These are phyloP conservation scores for Lates japonicus DNA, from an alignment of 2,797 vertebrate genomes.

Conservation along the genomic window DNA sequence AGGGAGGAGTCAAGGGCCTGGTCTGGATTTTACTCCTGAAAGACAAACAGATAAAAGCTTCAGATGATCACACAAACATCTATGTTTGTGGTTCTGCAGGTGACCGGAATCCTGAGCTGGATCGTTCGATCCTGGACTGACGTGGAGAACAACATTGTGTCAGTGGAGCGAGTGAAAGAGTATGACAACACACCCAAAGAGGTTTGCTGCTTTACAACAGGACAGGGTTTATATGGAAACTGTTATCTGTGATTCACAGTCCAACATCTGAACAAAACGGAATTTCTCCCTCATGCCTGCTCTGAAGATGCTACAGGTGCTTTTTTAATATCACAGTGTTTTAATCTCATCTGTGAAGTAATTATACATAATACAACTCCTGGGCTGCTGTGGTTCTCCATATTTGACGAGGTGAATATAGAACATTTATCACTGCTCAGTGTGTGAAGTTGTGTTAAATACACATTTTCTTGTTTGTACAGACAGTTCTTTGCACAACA, in stretches of 20 bases:
- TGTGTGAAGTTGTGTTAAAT: too few relatives aligned
- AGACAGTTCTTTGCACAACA: too few relatives aligned
- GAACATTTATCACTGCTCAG: neutral
- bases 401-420: too few relatives aligned
- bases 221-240: neutral
- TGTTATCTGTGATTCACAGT: neutral
- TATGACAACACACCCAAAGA: conserved; percentile 89
- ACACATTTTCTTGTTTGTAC: too few relatives aligned
- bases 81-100: conserved; percentile 61
- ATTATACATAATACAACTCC: too few relatives aligned
- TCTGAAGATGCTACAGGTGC: too few relatives aligned
- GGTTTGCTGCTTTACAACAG: conserved; percentile 62
- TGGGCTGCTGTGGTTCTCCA: too few relatives aligned
- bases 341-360: too few relatives aligned
- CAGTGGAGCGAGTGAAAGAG: conserved; percentile 92
- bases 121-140: conserved; percentile 90
- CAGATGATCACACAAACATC: neutral
- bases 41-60: neutral
- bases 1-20: too few relatives aligned
- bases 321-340: too few relatives aligned
- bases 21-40: neutral
- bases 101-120: conserved; percentile 87
- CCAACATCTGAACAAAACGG: neutral
- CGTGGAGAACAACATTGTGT: conserved; percentile 91
- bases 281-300: too few relatives aligned